These are phyloP conservation scores for Bubo scandiacus DNA, from an alignment of 2,113 vertebrate species.

Conservation along the genomic window DNA sequence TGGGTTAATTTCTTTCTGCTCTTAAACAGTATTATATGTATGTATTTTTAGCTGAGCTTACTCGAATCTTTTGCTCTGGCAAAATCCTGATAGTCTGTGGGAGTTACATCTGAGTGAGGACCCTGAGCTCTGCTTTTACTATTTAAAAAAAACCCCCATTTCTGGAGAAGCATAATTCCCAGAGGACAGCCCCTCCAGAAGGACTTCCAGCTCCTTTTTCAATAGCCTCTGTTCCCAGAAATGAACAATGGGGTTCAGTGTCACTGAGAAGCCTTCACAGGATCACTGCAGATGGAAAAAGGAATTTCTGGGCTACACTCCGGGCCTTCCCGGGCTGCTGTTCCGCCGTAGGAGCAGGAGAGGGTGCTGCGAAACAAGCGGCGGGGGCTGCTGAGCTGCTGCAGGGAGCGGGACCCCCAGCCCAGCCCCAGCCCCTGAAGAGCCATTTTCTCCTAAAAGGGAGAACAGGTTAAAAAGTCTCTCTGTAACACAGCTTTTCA, in stretches of 20 bases:
- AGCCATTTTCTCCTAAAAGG: accelerated
- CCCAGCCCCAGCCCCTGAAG: neutral
- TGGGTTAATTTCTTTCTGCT: neutral
- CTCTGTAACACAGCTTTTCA: neutral
- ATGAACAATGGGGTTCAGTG: accelerated
- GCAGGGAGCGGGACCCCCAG: neutral
- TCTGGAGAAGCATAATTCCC: neutral
- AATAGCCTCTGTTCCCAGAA: neutral
- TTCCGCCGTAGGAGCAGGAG: neutral
- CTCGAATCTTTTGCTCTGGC: neutral
- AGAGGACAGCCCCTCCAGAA: neutral
- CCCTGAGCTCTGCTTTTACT: neutral
- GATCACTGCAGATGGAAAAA: neutral
- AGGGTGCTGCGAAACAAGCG: conserved; percentile 43
- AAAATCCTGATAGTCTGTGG: accelerated
- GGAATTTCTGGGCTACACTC: accelerated
- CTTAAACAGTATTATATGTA: neutral
- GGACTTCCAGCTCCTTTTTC: neutral
- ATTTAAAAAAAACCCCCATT: neutral
- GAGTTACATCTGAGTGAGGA: neutral
- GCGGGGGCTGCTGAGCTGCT: neutral
- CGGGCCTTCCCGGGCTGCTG: neutral
- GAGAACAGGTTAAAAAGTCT: neutral
- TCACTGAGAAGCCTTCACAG: neutral
- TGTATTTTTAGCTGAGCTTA: neutral